Conservation (phyloP, 2,797 vertebrate species). For the Poecilia gillii region DNA sequence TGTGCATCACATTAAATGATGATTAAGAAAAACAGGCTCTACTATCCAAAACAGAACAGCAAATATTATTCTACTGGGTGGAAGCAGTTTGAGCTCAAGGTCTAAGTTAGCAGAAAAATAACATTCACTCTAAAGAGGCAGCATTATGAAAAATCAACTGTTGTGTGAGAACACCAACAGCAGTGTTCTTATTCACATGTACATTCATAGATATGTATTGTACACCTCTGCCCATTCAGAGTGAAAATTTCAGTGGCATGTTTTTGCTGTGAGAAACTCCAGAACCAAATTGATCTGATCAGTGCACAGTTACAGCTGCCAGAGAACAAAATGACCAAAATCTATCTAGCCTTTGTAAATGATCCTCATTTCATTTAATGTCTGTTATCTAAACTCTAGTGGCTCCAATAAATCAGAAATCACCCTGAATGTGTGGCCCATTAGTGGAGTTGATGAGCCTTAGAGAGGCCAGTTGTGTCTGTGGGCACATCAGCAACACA, state of each 20-base stretch:
- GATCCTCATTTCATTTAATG: slow-evolving; percentile 56
- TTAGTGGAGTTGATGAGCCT: slow-evolving; percentile 76
- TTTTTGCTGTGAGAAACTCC: not conserved
- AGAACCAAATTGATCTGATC: not conserved
- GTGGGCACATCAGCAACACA: slow-evolving; percentile 37
- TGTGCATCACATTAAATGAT: not conserved
- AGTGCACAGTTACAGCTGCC: slow-evolving; percentile 17
- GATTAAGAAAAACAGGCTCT: not conserved
- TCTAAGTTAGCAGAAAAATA: not conserved
- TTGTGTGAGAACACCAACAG: too few species aligned
- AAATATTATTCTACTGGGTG: not conserved
- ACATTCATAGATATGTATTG: not conserved
- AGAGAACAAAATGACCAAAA: slow-evolving; percentile 37
- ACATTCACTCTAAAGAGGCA: not conserved
- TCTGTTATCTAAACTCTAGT: slow-evolving; percentile 45
- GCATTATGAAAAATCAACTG: too few species aligned
- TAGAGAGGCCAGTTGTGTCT: slow-evolving; percentile 68
- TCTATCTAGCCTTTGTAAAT: slow-evolving; percentile 48
- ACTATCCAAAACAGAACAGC: not conserved
- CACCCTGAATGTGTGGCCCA: slow-evolving; percentile 58
- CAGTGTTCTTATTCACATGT: not conserved
- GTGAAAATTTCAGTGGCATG: not conserved
- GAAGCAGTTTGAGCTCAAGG: not conserved
- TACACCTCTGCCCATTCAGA: not conserved
- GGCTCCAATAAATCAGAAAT: slow-evolving; percentile 60